These are phyloP conservation scores for Chiloscyllium punctatum DNA, from an alignment of 2,797 vertebrate genomes.

Conservation along the genomic window DNA sequence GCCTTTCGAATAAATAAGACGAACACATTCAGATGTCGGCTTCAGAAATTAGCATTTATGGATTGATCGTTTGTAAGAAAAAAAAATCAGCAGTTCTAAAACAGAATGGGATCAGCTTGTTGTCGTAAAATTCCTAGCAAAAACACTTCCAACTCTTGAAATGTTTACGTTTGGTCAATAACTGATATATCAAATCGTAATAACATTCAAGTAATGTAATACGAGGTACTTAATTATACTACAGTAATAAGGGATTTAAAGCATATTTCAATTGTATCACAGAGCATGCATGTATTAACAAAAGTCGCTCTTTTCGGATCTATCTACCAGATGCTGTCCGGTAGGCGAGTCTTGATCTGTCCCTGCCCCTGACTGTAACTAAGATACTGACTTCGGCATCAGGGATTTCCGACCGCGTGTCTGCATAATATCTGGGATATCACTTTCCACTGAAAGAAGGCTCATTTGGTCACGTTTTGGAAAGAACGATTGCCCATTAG, in stretches of 20 bases:
- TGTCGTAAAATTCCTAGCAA: neutral
- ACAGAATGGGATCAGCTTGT: neutral
- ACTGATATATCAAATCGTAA: neutral
- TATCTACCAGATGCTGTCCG: neutral
- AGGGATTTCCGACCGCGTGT: neutral
- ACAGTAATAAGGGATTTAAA: neutral
- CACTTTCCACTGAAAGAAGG: neutral
- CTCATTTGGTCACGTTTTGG: neutral
- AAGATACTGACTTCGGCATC: slow-evolving; percentile 6
- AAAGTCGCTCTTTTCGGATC: neutral
- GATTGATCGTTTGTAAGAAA: neutral
- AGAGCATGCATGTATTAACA: neutral
- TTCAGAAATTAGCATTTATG: neutral
- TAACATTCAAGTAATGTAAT: neutral
- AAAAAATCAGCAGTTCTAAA: neutral
- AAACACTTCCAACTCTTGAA: neutral
- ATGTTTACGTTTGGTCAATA: neutral
- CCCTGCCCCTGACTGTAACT: neutral
- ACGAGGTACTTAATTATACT: neutral
- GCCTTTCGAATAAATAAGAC: neutral
- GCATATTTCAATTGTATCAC: neutral
- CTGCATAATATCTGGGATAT: neutral
- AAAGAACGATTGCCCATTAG: neutral
- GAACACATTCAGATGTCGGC: neutral
- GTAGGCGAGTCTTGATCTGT: neutral